Percentiles rank a stretch among this genome's conserved stretches.
Evolutionary conservation across 2,797 vertebrate genomes (phyloP).

Genomic region (Arnoldichthys spilopterus): DNA sequence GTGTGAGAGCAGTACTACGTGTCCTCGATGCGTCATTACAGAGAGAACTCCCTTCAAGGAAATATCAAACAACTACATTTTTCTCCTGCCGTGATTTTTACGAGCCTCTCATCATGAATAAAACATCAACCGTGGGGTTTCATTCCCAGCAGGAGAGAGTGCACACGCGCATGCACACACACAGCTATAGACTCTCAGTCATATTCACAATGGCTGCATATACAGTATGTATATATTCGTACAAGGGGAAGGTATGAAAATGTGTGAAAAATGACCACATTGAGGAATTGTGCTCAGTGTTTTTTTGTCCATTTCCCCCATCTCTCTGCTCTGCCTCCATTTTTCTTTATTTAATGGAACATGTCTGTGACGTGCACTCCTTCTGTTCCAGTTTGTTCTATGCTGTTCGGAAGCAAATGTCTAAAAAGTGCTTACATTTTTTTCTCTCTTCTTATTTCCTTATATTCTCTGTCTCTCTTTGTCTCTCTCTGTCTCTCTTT

Average conservation of each 20-base stretch:
- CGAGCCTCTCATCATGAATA: slow-evolving; percentile 66
- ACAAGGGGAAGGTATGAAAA: slow-evolving; percentile 38
- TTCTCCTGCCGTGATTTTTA: slow-evolving; percentile 58
- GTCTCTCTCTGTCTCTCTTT: too few relatives aligned
- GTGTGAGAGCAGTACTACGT: slow-evolving; percentile 35
- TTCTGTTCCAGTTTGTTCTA: slow-evolving; percentile 6
- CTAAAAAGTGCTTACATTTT: background rate
- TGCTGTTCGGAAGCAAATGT: background rate
- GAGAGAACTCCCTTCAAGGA: slow-evolving; percentile 50
- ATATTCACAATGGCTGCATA: slow-evolving; percentile 56
- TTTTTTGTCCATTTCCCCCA: slow-evolving; percentile 5
- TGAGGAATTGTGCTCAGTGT: background rate
- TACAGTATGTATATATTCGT: slow-evolving; percentile 42
- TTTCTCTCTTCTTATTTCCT: background rate
- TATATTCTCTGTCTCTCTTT: too few relatives aligned
- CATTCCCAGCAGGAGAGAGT: slow-evolving; percentile 54
- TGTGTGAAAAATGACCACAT: slow-evolving; percentile 43
- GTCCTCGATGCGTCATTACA: slow-evolving; percentile 34
- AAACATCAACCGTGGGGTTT: slow-evolving; percentile 60
- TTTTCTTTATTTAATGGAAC: background rate
- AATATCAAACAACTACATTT: slow-evolving; percentile 61
- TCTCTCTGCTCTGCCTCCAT: background rate
- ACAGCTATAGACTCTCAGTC: slow-evolving; percentile 40
- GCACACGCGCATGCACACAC: slow-evolving; percentile 30
- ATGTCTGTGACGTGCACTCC: background rate